Base-by-base conservation (phyloP, 1,140 invertebrate genomes). In the Amyelois transitella region DNA sequence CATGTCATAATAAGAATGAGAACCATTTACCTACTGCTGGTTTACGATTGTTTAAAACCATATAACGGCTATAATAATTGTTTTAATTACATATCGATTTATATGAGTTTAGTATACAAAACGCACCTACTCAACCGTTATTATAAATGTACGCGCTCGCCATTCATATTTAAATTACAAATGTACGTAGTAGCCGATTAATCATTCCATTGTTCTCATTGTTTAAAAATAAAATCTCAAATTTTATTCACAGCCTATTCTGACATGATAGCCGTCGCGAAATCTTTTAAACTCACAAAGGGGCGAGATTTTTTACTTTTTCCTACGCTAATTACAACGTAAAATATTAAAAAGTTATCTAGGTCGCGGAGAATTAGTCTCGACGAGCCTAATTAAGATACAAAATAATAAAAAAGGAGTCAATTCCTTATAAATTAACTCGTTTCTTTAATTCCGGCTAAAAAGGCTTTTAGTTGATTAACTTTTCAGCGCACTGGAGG, bases 401-500 rank as follows among this genome's bases (percentile, higher is more conserved):
- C 58, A 67, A 74, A 68, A 65, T 62, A 55, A 55, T 55, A 65
- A 69, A 72, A 80, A 75, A 67, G 48, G 51, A 64, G 69, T 75
- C 60, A 72, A 68, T 73, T 75, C 58, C 51, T 64, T 60, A 76
- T 72, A 79, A 81, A 79, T 81, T 79, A 78, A 77, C 77, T 77
- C 66, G 58, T 70, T 79, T 71, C 71, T 81, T 38, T 80, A 78
- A 79, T 81, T 55, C 21, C 59, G 54, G 69, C 57, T 65, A 73
- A 77, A 69, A 80, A 72, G 60, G 63, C 77, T 84, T 76, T 84
- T 81, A 84, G 78, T 69, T 81, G 78, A 84, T 84, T 81, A 84
- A 81, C 72, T 78, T 81, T 75, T 84, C 75, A 81, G 64, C 67
- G 64, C 67, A 65, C 67, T 81, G 81, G 78, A 81, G 66, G 62